Conservation (phyloP, 2,113 vertebrate genomes). For the Pleuronectes platessa region DNA sequence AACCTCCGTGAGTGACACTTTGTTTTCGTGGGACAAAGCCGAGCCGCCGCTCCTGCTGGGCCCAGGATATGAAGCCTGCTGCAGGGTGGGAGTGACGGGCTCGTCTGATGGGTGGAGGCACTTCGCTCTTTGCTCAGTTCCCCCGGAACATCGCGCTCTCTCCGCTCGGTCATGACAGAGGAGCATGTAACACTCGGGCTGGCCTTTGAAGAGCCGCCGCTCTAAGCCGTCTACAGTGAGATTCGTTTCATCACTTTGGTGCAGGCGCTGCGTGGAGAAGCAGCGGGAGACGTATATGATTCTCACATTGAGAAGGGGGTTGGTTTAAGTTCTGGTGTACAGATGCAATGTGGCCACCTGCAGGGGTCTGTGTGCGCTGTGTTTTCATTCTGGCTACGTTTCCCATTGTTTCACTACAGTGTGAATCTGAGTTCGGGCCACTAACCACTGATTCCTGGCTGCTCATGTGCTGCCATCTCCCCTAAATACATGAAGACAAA, state of each 20-base stretch:
- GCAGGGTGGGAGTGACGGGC: slow-evolving; percentile 34
- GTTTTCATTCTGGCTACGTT: not conserved
- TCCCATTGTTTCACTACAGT: not conserved
- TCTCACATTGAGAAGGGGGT: not conserved
- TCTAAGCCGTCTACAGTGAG: slow-evolving; percentile 28
- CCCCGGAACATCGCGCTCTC: slow-evolving; percentile 35
- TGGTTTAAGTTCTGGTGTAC: slow-evolving; percentile 11
- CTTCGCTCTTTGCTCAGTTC: slow-evolving; percentile 50
- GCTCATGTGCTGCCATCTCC: no score
- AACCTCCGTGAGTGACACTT: slow-evolving; percentile 61
- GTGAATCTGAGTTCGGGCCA: no score
- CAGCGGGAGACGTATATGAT: not conserved
- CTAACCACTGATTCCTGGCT: no score
- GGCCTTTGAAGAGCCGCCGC: slow-evolving; percentile 14
- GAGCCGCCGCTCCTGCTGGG: slow-evolving; percentile 54
- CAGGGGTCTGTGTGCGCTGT: not conserved
- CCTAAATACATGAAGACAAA: not conserved
- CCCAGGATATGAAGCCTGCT: slow-evolving; percentile 59
- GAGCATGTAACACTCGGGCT: slow-evolving; percentile 50
- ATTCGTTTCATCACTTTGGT: slow-evolving; percentile 37
- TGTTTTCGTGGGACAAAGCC: slow-evolving; percentile 56
- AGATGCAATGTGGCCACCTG: not conserved
- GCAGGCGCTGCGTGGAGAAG: not conserved
- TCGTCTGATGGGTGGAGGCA: slow-evolving; percentile 32
- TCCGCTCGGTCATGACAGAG: slow-evolving; percentile 28